Evolutionary conservation across 2,113 vertebrate genomes (phyloP), one percentile per base, ranked within the genome.

Genomic region (Sinocyclocheilus grahami): DNA sequence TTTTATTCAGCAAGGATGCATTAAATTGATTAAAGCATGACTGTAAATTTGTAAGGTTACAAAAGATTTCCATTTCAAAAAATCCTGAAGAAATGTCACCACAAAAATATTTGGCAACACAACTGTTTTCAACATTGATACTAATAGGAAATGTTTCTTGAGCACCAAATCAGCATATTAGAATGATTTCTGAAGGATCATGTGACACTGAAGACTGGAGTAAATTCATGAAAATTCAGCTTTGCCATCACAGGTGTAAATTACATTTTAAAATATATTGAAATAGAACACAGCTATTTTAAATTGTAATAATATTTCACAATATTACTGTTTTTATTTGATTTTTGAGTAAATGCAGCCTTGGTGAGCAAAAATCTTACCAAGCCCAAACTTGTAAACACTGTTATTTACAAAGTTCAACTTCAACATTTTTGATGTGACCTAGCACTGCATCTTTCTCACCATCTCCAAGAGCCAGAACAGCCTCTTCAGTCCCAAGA

Each of bases 381-480:
- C 30, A 33, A 33, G 30, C 30, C 30, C 30, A 33, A 33, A 33
- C 30, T 33, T 33, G 2, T 33, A 33, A 33, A 33, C 30, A 33
- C 30, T 33, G 30, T 33, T 33, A 33, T 33, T 33, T 33, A 33
- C 30, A 33, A 33, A 33, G 30, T 33, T 33, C 30, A 33, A 33
- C 30, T 30, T 30, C 30, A 30, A 30, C 1, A 30, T 30, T 30
- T 30, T 30, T 30, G 30, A 33, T 33, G 4, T 37, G 37, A 5
- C 37, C 37, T 37, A 37, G 37, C 30, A 33, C 30, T 33, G 30
- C 30, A 53, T 53, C 4, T 11, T 27, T 24, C 81, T 91, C 90
- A 99, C 98, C 97, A 0, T 97, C 97, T 0, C 95, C 96, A 62
- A 99, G 94, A 0, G 97, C 97, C 82, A 98, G 93, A 65, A 95